A percentile compares a stretch with the other conserved stretches of the same genome.
phyloP scores from a whole-genome alignment of 2,113 vertebrate species.

The Anarrhichthys ocellatus region DNA sequence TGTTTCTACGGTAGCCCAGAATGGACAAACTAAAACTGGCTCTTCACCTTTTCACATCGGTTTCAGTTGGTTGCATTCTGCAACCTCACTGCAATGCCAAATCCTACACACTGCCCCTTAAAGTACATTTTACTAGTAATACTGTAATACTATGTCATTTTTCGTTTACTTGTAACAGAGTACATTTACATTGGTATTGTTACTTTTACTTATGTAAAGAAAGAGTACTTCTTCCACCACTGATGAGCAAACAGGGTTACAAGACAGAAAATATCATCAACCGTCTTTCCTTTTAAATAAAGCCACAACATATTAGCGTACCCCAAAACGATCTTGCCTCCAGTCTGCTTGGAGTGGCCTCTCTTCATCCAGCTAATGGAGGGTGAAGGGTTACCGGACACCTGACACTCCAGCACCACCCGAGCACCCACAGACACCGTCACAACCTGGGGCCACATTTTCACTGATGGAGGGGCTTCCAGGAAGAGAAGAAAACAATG shows the following conservation, averaged over 20 bases:
- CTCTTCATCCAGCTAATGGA: constrained; percentile 82
- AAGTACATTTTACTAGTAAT: no score
- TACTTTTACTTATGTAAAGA: neutral
- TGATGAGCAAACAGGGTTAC: neutral
- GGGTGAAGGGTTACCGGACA: constrained; percentile 79
- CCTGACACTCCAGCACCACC: constrained; percentile 80
- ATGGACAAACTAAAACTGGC: no score
- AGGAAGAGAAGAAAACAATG: neutral
- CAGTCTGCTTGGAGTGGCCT: constrained; percentile 78
- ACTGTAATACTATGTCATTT: no score
- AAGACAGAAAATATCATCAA: neutral
- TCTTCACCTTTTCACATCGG: no score
- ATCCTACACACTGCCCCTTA: neutral
- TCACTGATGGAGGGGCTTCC: constrained; percentile 80
- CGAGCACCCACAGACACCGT: constrained; percentile 76
- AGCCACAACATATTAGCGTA: constrained; percentile 25
- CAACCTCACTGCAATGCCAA: neutral
- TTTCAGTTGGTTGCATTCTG: neutral
- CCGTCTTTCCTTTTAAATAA: neutral
- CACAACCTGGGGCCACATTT: constrained; percentile 73
- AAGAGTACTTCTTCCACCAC: neutral
- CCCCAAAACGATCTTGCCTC: constrained; percentile 78
- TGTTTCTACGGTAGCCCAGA: no score
- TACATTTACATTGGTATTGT: no score
- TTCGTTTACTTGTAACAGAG: neutral